Evolutionary conservation across 2,797 vertebrate species (phyloP).

Genomic region (Novumbra hubbsi): DNA sequence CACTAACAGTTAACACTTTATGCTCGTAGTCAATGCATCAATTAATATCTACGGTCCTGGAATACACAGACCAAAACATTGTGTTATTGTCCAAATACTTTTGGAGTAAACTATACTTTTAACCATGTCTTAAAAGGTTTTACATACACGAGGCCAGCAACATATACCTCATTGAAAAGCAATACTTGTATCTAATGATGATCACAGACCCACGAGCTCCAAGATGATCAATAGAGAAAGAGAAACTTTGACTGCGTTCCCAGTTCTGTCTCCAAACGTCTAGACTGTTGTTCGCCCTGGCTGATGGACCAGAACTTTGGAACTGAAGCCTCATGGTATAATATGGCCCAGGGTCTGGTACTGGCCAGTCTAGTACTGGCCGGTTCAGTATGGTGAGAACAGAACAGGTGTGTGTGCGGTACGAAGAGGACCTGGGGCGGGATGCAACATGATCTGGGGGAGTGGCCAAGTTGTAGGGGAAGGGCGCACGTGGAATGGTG

Average conservation of each 20-base stretch:
- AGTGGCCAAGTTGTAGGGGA: slow-evolving; percentile 78
- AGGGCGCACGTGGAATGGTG: slow-evolving; percentile 81
- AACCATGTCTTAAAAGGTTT: too few species aligned
- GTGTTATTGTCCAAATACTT: too few species aligned
- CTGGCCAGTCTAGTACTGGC: slow-evolving; percentile 7
- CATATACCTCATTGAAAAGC: slow-evolving; percentile 64
- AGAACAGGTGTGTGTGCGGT: slow-evolving; percentile 84
- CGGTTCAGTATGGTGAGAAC: slow-evolving; percentile 88
- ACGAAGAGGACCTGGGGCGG: slow-evolving; percentile 84
- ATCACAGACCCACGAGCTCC: slow-evolving; percentile 57
- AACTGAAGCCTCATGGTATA: slow-evolving; percentile 8
- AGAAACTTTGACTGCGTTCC: neutral
- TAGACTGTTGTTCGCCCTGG: neutral
- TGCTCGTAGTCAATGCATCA: too few species aligned
- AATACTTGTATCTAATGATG: slow-evolving; percentile 69
- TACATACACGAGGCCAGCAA: slow-evolving; percentile 2
- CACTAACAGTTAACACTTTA: too few species aligned
- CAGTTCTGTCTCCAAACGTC: neutral
- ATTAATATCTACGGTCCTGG: too few species aligned
- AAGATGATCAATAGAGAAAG: neutral
- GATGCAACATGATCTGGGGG: slow-evolving; percentile 81
- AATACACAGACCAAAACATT: too few species aligned
- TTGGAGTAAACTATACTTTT: too few species aligned
- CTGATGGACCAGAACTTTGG: neutral
- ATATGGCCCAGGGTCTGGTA: slow-evolving; percentile 17